Evolutionary conservation across 2,113 vertebrate genomes (phyloP), one percentile per base, ranked within the genome.

Genomic region (Poeciliopsis occidentalis): DNA sequence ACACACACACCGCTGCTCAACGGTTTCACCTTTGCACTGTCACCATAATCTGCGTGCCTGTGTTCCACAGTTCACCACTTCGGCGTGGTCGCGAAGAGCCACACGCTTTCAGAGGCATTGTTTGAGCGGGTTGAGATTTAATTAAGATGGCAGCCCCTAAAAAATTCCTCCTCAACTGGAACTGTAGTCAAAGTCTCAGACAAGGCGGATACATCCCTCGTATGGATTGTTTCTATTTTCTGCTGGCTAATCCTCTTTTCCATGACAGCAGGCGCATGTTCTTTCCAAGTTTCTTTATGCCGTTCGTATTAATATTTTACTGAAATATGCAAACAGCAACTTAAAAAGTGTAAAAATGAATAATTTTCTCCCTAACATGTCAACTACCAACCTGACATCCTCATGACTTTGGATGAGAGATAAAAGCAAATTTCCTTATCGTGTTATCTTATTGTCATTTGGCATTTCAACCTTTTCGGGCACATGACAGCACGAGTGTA

Each of bases 131-230:
- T 94, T 95, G 95, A 97, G 96, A 97, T 98, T 97, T 98, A 97
- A 99, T 98, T 98, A 97, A 96, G 96, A 97, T 98, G 95, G 95
- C 95, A 96, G 95, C 90, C 94, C 94, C 91, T 94, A 96, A 97
- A 97, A 97, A 97, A 97, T 97, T 97, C 95, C 96, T 92, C 93
- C 95, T 96, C 95, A 96, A 95, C 97, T 95, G 93, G 95, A 96
- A 96, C 95, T 94, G 95, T 94, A 94, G 90, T 90, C 90, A 90
- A 87, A 97, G 95, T 10, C 34, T 12, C 34, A 37, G 11, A 98
- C 96, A 97, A 57, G 94, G 93, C 94, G 85, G 93, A 95, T 94
- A 95, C 94, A 94, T 94, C 94, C 94, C 94, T 93, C 88, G 88
- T 90, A 91, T 92, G 93, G 94, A 97, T 95, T 95, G 96, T 95